phyloP scores from a whole-genome alignment of 2,888 invertebrate species.

The Amblyteles armatorius region DNA sequence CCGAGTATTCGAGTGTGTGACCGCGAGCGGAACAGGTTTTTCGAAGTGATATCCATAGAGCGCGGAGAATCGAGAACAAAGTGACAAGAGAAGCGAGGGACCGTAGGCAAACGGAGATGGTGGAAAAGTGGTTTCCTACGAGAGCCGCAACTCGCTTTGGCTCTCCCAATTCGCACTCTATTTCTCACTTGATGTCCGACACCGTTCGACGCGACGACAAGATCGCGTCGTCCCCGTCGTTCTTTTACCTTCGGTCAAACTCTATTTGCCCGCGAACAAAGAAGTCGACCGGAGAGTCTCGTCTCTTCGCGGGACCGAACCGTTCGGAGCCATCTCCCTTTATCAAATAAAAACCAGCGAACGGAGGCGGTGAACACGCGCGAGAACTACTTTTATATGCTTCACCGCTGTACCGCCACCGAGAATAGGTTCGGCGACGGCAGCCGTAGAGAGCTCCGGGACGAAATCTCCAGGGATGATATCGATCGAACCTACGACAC shows the following conservation, averaged over 20 bases:
- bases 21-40: neutral
- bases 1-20: neutral
- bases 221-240: neutral
- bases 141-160: neutral
- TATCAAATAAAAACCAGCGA: conserved; percentile 8
- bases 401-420: neutral
- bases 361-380: neutral
- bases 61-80: neutral
- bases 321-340: neutral
- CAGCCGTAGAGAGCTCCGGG: neutral
- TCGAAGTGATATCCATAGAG: neutral
- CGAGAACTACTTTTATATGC: neutral
- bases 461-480: conserved; percentile 46
- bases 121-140: neutral
- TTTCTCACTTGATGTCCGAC: neutral
- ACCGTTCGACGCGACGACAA: neutral
- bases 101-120: neutral
- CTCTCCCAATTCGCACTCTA: neutral
- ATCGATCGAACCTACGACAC: conserved; percentile 39
- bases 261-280: neutral
- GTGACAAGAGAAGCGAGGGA: neutral
- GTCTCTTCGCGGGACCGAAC: neutral
- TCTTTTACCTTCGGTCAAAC: neutral
- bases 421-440: conserved; percentile 26
- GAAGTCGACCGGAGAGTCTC: neutral